A percentile compares a stretch with the other conserved stretches of the same genome.
phyloP scores from a whole-genome alignment of 2,113 vertebrate genomes.

The Perca schrenkii region DNA sequence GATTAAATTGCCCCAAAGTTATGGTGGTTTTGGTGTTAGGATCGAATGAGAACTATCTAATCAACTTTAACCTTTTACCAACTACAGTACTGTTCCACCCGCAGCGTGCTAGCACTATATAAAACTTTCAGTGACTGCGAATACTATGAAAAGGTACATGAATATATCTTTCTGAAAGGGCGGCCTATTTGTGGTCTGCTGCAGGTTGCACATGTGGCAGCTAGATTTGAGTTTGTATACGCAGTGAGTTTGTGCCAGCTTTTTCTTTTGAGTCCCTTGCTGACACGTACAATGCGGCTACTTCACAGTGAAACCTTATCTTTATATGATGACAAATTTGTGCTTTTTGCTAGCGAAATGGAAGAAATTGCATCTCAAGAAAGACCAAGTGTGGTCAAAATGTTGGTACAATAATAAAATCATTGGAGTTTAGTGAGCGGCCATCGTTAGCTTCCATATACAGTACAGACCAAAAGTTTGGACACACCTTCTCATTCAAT shows the following conservation, averaged over 20 bases:
- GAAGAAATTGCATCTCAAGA: not conserved
- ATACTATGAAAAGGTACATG: not conserved
- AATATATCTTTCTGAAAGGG: not conserved
- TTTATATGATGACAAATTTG: not conserved
- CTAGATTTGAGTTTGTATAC: not conserved
- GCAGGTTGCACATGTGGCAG: not conserved
- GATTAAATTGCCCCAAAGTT: not conserved
- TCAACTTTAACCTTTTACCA: not conserved
- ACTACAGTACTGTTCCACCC: not conserved
- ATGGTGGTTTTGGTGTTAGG: not conserved
- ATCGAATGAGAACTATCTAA: not conserved
- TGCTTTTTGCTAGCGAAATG: not conserved
- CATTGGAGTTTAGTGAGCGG: too few relatives aligned
- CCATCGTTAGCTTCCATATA: not conserved
- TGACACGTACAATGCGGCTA: not conserved
- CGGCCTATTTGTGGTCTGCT: not conserved
- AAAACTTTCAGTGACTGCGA: not conserved
- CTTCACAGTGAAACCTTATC: not conserved
- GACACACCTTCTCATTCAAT: too few relatives aligned
- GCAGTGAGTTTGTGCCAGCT: not conserved
- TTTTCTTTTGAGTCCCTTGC: not conserved
- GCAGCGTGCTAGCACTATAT: not conserved
- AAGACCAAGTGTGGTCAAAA: not conserved
- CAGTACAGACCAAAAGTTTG: too few relatives aligned
- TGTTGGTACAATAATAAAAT: not conserved